Percentiles rank a stretch among this genome's conserved stretches.
Conservation (phyloP, 2,797 vertebrate genomes). For the Myiotriccus ornatus region DNA sequence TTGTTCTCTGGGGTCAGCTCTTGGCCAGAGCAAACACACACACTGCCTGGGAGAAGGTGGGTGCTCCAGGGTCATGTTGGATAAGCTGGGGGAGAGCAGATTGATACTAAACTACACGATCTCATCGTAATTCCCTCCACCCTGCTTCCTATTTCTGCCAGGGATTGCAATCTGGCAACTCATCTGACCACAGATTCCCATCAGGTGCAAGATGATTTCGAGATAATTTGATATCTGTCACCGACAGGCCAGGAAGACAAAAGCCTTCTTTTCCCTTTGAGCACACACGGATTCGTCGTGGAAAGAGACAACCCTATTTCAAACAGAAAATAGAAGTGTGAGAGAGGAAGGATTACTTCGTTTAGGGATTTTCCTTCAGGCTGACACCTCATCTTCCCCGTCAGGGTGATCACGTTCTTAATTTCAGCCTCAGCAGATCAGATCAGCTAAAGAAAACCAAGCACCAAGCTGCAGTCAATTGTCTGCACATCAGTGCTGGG, state of each 20-base stretch:
- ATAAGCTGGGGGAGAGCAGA: not conserved
- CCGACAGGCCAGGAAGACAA: not conserved
- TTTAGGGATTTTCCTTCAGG: not conserved
- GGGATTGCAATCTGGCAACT: not conserved
- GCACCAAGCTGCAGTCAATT: slow-evolving; percentile 1
- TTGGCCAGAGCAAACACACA: not conserved
- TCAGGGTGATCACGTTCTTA: slow-evolving; percentile 4
- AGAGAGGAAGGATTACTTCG: not conserved
- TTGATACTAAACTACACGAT: not conserved
- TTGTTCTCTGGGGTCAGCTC: not conserved
- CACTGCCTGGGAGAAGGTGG: not conserved
- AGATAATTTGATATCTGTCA: slow-evolving; percentile 4
- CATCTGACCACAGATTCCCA: not conserved
- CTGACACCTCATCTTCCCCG: not conserved
- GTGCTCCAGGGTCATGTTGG: not conserved
- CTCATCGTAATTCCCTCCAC: not conserved
- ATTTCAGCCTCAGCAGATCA: slow-evolving; percentile 36
- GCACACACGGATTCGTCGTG: not conserved
- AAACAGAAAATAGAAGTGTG: not conserved
- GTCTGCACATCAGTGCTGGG: slow-evolving; percentile 26
- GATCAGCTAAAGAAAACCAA: slow-evolving; percentile 4
- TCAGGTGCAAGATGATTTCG: not conserved
- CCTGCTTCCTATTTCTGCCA: not conserved
- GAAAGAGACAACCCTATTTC: not conserved
- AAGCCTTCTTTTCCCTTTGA: not conserved